Base-by-base conservation (phyloP, 1,140 invertebrate genomes). In the Drosophila yakuba region DNA sequence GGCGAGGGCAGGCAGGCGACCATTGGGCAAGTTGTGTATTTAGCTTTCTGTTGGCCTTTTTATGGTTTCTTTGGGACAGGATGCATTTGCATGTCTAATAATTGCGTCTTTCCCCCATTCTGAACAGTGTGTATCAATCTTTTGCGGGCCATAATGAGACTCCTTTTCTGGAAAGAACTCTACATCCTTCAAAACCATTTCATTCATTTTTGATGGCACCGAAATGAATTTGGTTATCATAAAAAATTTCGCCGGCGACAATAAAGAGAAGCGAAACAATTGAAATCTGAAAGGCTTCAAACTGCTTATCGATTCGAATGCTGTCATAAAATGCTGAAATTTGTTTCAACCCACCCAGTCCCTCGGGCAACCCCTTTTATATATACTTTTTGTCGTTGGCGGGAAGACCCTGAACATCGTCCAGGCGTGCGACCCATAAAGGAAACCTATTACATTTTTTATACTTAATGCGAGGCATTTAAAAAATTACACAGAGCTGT, bases 271-370 rank as follows among this genome's bases (percentile, higher is more conserved):
- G 52, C 63, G 74, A 80, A 85, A 75, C 77, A 85, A 85, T 80
- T 84, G 59, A 86, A 85, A 80, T 85, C 81, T 85, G 48, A 50
- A 71, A 73, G 78, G 77, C 81, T 85, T 84, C 43, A 80, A 74
- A 74, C 81, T 80, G 81, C 82, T 85, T 85, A 85, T 85, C 81
- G 82, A 85, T 85, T 85, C 62, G 79, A 80, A 85, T 73, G 81
- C 67, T 58, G 79, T 69, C 77, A 85, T 85, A 85, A 85, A 84
- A 80, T 71, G 58, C 25, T 64, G 64, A 84, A 84, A 76, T 75
- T 66, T 67, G 64, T 71, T 57, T 57, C 51, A 69, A 47, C 48
- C 47, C 32, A 10, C 7, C 32, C 39, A 38, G 2, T 11, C 23
- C 20, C 7, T 17, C 35, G 20, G 12, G 20, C 38, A 23, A 44